phyloP scores from a whole-genome alignment of 2,888 invertebrate genomes.

The Drepanosiphum platanoidis region DNA sequence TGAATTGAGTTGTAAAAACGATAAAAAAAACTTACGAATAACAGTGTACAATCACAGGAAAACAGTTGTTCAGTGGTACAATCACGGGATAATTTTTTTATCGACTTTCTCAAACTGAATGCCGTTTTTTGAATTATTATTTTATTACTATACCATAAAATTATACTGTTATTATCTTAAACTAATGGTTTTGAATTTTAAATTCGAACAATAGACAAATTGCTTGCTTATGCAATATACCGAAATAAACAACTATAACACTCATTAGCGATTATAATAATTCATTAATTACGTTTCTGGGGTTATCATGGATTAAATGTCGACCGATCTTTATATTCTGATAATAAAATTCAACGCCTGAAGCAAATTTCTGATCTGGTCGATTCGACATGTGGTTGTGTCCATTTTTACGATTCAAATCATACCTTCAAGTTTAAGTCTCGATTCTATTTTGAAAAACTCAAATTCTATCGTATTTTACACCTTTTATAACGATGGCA shows the following conservation, averaged over 20 bases:
- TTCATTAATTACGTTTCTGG: not conserved
- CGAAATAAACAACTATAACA: not conserved
- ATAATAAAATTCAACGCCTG: constrained; percentile 1
- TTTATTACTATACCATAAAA: too few relatives aligned
- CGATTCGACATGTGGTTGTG: constrained; percentile 28
- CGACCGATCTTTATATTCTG: not conserved
- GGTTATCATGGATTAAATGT: not conserved
- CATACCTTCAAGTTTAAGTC: too few relatives aligned
- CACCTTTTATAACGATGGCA: not conserved
- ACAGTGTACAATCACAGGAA: too few relatives aligned
- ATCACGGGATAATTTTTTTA: too few relatives aligned
- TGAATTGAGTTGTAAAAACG: too few relatives aligned
- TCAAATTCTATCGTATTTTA: too few relatives aligned
- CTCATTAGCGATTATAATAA: not conserved
- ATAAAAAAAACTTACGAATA: too few relatives aligned
- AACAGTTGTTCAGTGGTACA: too few relatives aligned
- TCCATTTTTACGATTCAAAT: not conserved
- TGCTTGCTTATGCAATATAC: not conserved
- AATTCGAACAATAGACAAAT: not conserved
- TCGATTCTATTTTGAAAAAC: too few relatives aligned
- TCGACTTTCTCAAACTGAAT: too few relatives aligned
- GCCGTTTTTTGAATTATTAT: too few relatives aligned
- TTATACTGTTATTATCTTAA: not conserved
- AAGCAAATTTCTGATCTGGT: not conserved
- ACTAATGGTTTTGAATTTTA: not conserved